A percentile compares a stretch with the other conserved stretches of the same genome.
Evolutionary conservation across 2,113 vertebrate genomes (phyloP).

Genomic region (Pluvianellus socialis): DNA sequence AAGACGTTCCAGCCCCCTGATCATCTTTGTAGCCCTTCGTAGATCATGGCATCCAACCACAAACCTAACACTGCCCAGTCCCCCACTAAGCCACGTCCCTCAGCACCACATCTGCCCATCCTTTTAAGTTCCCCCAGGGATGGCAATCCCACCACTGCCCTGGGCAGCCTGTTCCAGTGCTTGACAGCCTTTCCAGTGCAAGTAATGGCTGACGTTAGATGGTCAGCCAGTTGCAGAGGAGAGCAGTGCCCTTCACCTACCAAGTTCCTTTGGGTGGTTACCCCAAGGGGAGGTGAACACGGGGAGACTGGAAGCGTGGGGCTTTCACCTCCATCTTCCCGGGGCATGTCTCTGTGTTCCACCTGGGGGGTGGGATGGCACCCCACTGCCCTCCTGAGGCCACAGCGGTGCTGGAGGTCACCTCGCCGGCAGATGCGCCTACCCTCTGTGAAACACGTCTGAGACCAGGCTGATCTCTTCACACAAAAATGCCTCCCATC

Average conservation of each 20-base stretch:
- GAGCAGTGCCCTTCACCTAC: too few species aligned
- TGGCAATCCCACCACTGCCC: not conserved
- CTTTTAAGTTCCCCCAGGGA: not conserved
- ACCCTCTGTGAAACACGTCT: not conserved
- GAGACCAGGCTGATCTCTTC: not conserved
- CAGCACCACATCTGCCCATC: rapidly evolving
- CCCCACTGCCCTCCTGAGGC: not conserved
- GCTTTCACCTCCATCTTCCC: not conserved
- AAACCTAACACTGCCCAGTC: rapidly evolving
- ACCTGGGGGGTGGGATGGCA: rapidly evolving
- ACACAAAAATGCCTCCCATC: not conserved
- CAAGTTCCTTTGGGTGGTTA: not conserved
- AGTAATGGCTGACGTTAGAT: rapidly evolving
- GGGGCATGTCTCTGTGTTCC: not conserved
- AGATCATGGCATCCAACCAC: not conserved
- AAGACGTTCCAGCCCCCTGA: too few species aligned
- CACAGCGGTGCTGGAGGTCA: rapidly evolving
- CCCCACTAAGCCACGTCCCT: too few species aligned
- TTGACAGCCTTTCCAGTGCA: not conserved
- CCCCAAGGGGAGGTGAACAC: not conserved
- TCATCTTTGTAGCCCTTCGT: too few species aligned
- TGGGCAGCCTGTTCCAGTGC: not conserved
- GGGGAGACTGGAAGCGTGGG: rapidly evolving
- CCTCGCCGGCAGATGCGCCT: not conserved
- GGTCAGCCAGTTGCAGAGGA: too few species aligned